These are phyloP conservation scores for Euleptes europaea DNA, from an alignment of 2,113 vertebrate genomes.

Conservation along the genomic window DNA sequence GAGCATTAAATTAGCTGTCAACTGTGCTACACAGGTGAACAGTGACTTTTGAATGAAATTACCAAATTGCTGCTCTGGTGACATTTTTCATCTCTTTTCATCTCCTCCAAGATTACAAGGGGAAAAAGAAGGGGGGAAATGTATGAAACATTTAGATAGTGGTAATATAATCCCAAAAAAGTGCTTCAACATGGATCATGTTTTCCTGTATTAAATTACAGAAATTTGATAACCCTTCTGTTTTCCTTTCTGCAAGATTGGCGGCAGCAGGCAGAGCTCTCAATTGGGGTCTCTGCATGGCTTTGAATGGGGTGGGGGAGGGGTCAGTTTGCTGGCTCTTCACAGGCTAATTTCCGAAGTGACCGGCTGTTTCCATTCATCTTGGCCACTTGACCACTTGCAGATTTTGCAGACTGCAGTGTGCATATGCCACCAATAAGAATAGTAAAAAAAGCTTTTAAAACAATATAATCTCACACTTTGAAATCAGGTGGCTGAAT, in stretches of 20 bases:
- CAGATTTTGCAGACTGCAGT: constrained; percentile 49
- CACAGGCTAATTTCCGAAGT: constrained; percentile 56
- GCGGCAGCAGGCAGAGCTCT: constrained; percentile 10
- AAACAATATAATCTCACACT: constrained; percentile 33
- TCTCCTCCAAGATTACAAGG: constrained; percentile 40
- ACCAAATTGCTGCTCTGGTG: constrained; percentile 60
- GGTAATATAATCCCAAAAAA: constrained; percentile 55
- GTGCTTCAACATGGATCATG: constrained; percentile 52
- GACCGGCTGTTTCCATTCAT: constrained; percentile 56
- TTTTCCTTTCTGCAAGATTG: constrained; percentile 32
- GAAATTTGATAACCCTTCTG: constrained; percentile 51
- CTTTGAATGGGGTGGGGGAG: not conserved
- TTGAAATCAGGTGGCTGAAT: not conserved
- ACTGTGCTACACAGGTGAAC: constrained; percentile 56
- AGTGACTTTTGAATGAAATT: constrained; percentile 71
- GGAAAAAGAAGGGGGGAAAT: constrained; percentile 18
- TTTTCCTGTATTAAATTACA: constrained; percentile 70
- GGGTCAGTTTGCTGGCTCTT: constrained; percentile 42
- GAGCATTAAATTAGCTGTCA: constrained; percentile 78
- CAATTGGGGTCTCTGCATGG: constrained; percentile 24
- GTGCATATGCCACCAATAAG: constrained; percentile 35
- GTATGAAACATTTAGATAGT: constrained; percentile 57
- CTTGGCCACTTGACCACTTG: constrained; percentile 50
- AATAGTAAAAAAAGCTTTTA: constrained; percentile 17
- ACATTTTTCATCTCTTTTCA: constrained; percentile 60